Evolutionary conservation across 2,888 invertebrate species (phyloP), one percentile per base, ranked within the genome.

Genomic region (Drosophila setosimentum): DNA sequence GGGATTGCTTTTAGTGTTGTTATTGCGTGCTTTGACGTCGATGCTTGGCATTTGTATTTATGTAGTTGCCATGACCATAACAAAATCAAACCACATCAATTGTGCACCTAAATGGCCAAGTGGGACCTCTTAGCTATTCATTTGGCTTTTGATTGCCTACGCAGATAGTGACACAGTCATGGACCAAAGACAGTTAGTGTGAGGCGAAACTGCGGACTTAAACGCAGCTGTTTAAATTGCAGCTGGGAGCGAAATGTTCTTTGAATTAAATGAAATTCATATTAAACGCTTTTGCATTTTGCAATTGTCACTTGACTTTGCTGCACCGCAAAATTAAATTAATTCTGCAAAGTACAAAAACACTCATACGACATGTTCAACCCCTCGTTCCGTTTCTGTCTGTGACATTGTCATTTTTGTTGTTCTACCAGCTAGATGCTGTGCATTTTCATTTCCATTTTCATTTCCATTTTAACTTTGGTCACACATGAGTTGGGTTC

Each of bases 51-150:
- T 73, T 77, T 85, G 86, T 82, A 79, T 80, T 77, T 85, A 75
- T 89, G 80, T 77, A 68, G 89, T 82, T 76, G 86, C 85, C 85
- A 89, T 83, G 83, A 73, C 87, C 78, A 80, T 78, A 87, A 88
- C 80, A 78, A 83, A 89, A 91, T 89, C 91, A 91, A 91, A 91
- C 87, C 90, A 81, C 82, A 89, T 87, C 91, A 88, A 91, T 91
- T 87, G 87, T 89, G 82, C 80, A 77, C 76, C 83, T 86, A 90
- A 91, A 89, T 82, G 85, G 89, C 78, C 90, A 91, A 91, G 78
- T 87, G 91, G 88, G 88, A 91, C 80, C 87, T 82, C 82, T 91
- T 91, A 90, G 83, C 80, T 83, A 87, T 87, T 87, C 87, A 87
- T 87, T 90, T 88, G 83, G 73, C 66, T 35, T 63, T 57, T 48